Evolutionary conservation across 2,888 invertebrate genomes (phyloP), one percentile per base, ranked within the genome.

Genomic region (Scaptomyza caliginosa): DNA sequence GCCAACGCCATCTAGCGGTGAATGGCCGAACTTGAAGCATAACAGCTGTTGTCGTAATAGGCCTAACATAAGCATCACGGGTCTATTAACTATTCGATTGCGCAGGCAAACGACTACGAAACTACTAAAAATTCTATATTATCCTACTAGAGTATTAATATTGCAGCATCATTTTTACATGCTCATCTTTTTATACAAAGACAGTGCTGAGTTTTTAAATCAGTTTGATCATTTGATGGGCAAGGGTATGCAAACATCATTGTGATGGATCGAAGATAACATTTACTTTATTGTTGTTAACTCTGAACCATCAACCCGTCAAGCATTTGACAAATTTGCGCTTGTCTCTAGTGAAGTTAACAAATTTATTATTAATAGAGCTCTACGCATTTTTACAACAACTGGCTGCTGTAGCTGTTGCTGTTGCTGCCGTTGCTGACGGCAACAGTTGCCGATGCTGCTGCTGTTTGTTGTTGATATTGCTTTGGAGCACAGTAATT

Each of bases 321-420:
- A 58, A 58, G 34, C 56, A 55, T 62, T 67, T 77, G 60, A 74
- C 60, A 77, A 72, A 72, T 76, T 72, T 62, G 48, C 64, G 48
- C 43, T 39, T 73, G 77, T 67, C 74, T 45, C 28, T 39, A 23
- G 49, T 58, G 38, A 77, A 77, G 52, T 60, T 74, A 63, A 77
- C 78, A 69, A 66, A 77, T 77, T 64, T 77, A 74, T 77, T 76
- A 67, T 63, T 59, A 67, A 58, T 65, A 58, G 68, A 55, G 56
- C 42, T 55, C 36, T 43, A 56, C 52, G 59, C 56, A 54, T 69
- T 55, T 59, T 58, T 42, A 38, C 63, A 50, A 38, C 58, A 32
- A 36, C 51, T 32, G 39, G 42, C 64, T 38, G 39, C 54, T 38
- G 39, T 28, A 40, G 56, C 13, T 48, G 43, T 39, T 65, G 58